phyloP scores from a whole-genome alignment of 2,888 invertebrate genomes.

The Philaethria dido region DNA sequence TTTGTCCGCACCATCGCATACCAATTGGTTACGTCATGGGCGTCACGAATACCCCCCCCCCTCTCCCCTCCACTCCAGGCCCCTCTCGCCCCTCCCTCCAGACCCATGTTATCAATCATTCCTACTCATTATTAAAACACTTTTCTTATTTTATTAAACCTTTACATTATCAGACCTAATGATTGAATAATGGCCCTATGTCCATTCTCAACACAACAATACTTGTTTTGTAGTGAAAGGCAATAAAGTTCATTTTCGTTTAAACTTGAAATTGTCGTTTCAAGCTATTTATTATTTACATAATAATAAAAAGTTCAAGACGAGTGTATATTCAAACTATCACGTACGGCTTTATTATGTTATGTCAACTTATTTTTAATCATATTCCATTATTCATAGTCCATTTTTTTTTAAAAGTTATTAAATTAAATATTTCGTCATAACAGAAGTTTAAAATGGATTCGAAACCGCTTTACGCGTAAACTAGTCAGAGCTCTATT shows the following conservation, averaged over 20 bases:
- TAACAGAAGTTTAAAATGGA: background rate
- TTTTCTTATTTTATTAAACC: slow-evolving; percentile 25
- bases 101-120: slow-evolving; percentile 63
- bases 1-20: slow-evolving; percentile 69
- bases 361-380: slow-evolving; percentile 22
- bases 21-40: slow-evolving; percentile 74
- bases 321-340: slow-evolving; percentile 24
- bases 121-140: slow-evolving; percentile 56
- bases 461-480: slow-evolving; percentile 12
- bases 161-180: slow-evolving; percentile 5
- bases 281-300: slow-evolving; percentile 28
- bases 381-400: background rate
- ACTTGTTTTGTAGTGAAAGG: background rate
- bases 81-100: slow-evolving; percentile 30
- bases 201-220: background rate
- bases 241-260: slow-evolving; percentile 21
- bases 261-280: slow-evolving; percentile 1
- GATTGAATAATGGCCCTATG: background rate
- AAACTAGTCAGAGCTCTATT: slow-evolving; percentile 42
- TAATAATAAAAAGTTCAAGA: slow-evolving; percentile 30
- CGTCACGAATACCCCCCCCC: slow-evolving; percentile 55
- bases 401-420: background rate
- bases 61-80: slow-evolving; percentile 48
- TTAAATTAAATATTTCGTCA: background rate
- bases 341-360: slow-evolving; percentile 26